Evolutionary conservation across 2,888 invertebrate species (phyloP), one percentile per base, ranked within the genome.

Genomic region (Dynastes maya): DNA sequence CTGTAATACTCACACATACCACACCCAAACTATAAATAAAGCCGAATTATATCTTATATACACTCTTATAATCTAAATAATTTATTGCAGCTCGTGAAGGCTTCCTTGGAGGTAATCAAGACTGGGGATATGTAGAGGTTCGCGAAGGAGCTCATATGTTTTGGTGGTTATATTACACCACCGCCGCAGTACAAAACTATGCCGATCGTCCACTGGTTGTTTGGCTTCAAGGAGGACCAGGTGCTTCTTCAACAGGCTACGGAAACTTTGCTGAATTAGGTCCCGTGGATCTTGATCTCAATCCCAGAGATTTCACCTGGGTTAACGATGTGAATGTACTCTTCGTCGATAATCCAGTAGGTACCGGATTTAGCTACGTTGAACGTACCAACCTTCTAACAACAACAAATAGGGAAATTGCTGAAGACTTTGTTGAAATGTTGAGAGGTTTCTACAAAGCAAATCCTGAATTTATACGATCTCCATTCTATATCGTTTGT

Each of bases 181-280:
- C 93, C 0, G 89, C 82, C 3, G 64, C 91, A 70, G 92, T 45
- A 1, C 8, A 85, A 3, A 90, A 90, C 64, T 91, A 92, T 84
- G 92, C 92, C 0, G 91, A 94, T 1, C 90, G 92, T 58, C 97
- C 97, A 0, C 88, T 97, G 37, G 89, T 96, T n/a, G 93, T 97
- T 77, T 97, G 97, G 97, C 90, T 97, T 11, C 94, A 97, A 91
- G 97, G 97, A 3, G 97, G 97, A 0, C 97, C 97, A 0, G 97
- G 94, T n/a, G 84, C 83, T 27, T 86, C 88, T 1, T 87, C 87
- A 1, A 86, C 88, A 2, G 88, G 87, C 0, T 94, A 93, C 85
- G 97, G 97, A n/a, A 97, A 97, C 87, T 97, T 97, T 85, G 92
- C 93, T 80, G 96, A 96, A 85, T 70, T 85, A 4, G 96, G 96